Evolutionary conservation across 2,888 invertebrate species (phyloP).

Genomic region (Meiosimyza platycephala): DNA sequence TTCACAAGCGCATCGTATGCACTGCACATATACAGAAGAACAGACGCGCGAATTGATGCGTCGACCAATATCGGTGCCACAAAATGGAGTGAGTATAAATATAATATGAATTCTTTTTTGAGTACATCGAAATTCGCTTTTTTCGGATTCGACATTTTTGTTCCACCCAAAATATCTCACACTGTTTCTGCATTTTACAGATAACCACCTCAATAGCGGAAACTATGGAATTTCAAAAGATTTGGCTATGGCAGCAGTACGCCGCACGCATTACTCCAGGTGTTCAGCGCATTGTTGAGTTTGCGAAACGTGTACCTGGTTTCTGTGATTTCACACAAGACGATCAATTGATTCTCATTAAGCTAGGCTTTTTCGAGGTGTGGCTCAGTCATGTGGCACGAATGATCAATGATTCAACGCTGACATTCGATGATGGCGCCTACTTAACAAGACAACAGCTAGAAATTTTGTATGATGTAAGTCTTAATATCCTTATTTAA

Average conservation of each 20-base stretch:
- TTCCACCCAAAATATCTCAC: not conserved
- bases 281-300: slow-evolving; percentile 95
- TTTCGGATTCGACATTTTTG: not conserved
- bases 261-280: slow-evolving; percentile 88
- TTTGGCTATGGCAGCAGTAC: slow-evolving; percentile 90
- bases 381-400: slow-evolving; percentile 91
- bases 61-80: slow-evolving; percentile 76
- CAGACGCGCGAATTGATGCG: slow-evolving; percentile 77
- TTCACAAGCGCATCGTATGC: slow-evolving; percentile 85
- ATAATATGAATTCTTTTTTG: not conserved
- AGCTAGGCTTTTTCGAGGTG: slow-evolving; percentile 96
- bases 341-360: slow-evolving; percentile 96
- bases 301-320: slow-evolving; percentile 94
- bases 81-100: slow-evolving; percentile 61
- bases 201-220: slow-evolving; percentile 74
- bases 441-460: slow-evolving; percentile 85
- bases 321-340: slow-evolving; percentile 92
- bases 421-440: slow-evolving; percentile 92
- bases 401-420: slow-evolving; percentile 78
- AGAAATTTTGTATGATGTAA: slow-evolving; percentile 88
- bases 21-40: slow-evolving; percentile 91
- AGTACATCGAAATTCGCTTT: not conserved
- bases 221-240: slow-evolving; percentile 78
- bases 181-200: slow-evolving; percentile 51
- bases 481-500: slow-evolving; percentile 58